Base-by-base conservation (phyloP, 1,140 invertebrate species). In the Microplitis mediator region DNA sequence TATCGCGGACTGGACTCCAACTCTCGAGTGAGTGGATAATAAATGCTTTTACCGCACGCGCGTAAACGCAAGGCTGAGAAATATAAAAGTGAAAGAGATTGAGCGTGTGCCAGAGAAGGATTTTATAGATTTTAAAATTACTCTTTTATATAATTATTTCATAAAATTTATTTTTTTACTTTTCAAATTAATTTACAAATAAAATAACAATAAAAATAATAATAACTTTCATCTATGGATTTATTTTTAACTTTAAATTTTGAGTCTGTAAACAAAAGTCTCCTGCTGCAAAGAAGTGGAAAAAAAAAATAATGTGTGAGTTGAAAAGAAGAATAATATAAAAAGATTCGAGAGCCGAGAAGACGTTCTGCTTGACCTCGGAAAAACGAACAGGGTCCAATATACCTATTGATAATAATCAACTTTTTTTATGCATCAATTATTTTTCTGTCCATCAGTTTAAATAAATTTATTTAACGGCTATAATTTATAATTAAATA, bases 1-100 rank as follows among this genome's bases (percentile, higher is more conserved):
- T 58, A 56, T 58, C 66, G 66, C 32, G n/a, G 39, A 68, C 32
- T 56, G 51, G 32, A 68, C 52, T 32, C 63, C 39, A 62, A 35
- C 34, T n/a, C 23, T 31, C 23, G 34, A 52, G 16, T 50, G 63
- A 65, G 36, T 65, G 39, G 63, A 65, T 65, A 36, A 65, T 50
- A 50, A 31, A 45, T 45, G 39, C 39, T 39, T 50, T 32, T 35
- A n/a, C 39, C 16, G 63, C 34, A 52, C 56, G 56, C 56, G 63
- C 14, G 34, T 23, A 51, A 31, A 14, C 63, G 39, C 63, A 65
- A 65, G 63, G 63, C 63, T 65, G 50, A 65, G 63, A 65, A 65
- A 50, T 65, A 62, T 62, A 65, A 65, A 65, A 65, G 63, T 65
- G 63, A 65, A 65, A 65, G 63, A 65, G 63, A 65, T 52, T 65